Evolutionary conservation across 2,888 invertebrate genomes (phyloP).

Genomic region (Dynastes grantii): DNA sequence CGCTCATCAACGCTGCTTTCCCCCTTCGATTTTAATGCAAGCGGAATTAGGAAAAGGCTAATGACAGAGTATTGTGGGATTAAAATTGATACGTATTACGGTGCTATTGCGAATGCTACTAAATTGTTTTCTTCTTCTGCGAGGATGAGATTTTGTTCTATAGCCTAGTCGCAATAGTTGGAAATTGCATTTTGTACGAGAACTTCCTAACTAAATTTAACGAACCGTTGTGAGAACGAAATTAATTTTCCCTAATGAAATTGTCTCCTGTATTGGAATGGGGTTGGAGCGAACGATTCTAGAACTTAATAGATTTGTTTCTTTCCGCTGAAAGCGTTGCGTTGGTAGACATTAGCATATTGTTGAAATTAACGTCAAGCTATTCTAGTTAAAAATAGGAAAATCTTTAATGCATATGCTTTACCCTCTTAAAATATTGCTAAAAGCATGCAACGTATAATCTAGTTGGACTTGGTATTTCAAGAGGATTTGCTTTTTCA

Average conservation of each 20-base stretch:
- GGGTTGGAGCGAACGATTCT: too few species aligned
- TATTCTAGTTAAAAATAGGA: too few species aligned
- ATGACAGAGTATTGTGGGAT: not conserved
- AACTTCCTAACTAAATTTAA: slow-evolving; percentile 12
- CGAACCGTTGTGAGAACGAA: slow-evolving; percentile 1
- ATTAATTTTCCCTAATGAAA: slow-evolving; percentile 5
- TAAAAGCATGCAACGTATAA: too few species aligned
- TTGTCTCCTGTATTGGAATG: not conserved
- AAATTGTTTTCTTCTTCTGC: slow-evolving; percentile 1
- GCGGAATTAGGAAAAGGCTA: not conserved
- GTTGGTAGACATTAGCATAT: too few species aligned
- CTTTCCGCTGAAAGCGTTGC: not conserved
- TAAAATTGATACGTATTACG: slow-evolving; percentile 4
- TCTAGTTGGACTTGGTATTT: too few species aligned
- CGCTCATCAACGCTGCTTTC: too few species aligned
- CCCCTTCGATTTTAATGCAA: too few species aligned
- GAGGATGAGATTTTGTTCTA: not conserved
- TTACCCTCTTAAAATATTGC: too few species aligned
- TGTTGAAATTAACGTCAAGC: too few species aligned
- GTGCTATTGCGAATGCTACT: not conserved
- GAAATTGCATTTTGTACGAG: not conserved
- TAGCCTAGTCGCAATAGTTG: not conserved
- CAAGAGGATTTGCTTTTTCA: too few species aligned
- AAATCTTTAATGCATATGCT: too few species aligned
- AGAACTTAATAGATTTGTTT: not conserved